phyloP scores from a whole-genome alignment of 2,113 vertebrate genomes.

The Embiotoca jacksoni region DNA sequence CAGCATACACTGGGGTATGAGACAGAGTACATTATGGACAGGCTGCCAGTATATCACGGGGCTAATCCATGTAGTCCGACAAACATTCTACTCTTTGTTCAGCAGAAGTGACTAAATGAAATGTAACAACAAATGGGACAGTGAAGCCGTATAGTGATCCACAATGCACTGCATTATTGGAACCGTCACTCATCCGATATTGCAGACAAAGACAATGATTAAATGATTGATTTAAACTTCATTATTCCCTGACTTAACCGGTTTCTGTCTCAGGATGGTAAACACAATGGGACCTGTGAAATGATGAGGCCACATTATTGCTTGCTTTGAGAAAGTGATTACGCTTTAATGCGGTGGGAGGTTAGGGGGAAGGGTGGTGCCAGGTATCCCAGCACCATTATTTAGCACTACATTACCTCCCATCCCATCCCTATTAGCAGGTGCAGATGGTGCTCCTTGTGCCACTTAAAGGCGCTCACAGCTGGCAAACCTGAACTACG shows the following conservation, averaged over 20 bases:
- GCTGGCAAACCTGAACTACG: conserved; percentile 64
- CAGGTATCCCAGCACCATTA: conserved; percentile 69
- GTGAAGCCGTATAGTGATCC: conserved; percentile 5
- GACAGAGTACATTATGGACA: background rate
- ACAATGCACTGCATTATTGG: conserved; percentile 8
- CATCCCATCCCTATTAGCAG: conserved; percentile 71
- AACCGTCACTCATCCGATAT: conserved; percentile 4
- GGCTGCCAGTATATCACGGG: background rate
- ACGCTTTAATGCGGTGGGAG: conserved; percentile 54
- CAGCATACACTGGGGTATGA: background rate
- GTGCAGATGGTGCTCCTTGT: conserved; percentile 73
- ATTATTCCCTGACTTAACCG: background rate
- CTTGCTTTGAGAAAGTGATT: conserved; percentile 62
- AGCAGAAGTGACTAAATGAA: background rate
- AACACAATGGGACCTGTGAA: conserved; percentile 42
- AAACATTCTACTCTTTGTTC: background rate
- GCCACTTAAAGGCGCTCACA: conserved; percentile 72
- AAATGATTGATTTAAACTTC: conserved; percentile 31
- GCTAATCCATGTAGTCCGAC: background rate
- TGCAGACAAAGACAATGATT: conserved; percentile 9
- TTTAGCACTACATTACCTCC: conserved; percentile 79
- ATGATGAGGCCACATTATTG: conserved; percentile 54
- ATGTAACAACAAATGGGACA: background rate
- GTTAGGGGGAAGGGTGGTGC: conserved; percentile 44
- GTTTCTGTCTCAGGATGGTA: conserved; percentile 38